Evolutionary conservation across 2,888 invertebrate species (phyloP).

Genomic region (Lasioglossum vierecki): DNA sequence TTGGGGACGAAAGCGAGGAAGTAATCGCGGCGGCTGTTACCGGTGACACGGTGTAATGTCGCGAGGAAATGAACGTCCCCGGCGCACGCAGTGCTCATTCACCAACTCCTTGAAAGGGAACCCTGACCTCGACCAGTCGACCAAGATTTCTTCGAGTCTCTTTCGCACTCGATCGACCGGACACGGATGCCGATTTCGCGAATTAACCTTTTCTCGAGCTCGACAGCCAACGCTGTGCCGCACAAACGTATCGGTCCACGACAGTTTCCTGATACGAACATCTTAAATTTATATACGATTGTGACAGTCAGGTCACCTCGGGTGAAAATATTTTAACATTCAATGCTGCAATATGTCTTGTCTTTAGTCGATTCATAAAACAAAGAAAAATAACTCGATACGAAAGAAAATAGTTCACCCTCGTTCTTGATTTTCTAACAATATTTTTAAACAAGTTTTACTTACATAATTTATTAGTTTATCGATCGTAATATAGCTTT

Average conservation of each 20-base stretch:
- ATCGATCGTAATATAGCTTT: no score
- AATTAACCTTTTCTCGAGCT: neutral
- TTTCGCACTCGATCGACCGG: constrained; percentile 23
- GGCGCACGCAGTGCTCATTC: constrained; percentile 51
- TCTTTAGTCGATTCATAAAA: neutral
- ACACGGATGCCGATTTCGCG: constrained; percentile 34
- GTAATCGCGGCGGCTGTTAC: constrained; percentile 61
- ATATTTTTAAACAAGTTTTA: neutral
- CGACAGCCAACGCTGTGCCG: neutral
- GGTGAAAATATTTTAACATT: neutral
- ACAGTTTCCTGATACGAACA: neutral
- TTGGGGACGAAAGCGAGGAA: constrained; percentile 43
- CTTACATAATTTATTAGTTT: neutral
- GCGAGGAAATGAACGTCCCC: constrained; percentile 47
- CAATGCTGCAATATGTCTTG: neutral
- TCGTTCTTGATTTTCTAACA: neutral
- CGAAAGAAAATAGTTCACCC: no score
- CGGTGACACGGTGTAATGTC: constrained; percentile 57
- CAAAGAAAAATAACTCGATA: no score
- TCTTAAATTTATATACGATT: neutral
- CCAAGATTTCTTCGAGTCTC: constrained; percentile 52
- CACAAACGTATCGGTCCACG: neutral
- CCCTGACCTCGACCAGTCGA: constrained; percentile 66
- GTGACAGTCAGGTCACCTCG: neutral
- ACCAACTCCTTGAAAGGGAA: constrained; percentile 42